phyloP scores from a whole-genome alignment of 2,113 vertebrate genomes.

The Dicaeum eximium region DNA sequence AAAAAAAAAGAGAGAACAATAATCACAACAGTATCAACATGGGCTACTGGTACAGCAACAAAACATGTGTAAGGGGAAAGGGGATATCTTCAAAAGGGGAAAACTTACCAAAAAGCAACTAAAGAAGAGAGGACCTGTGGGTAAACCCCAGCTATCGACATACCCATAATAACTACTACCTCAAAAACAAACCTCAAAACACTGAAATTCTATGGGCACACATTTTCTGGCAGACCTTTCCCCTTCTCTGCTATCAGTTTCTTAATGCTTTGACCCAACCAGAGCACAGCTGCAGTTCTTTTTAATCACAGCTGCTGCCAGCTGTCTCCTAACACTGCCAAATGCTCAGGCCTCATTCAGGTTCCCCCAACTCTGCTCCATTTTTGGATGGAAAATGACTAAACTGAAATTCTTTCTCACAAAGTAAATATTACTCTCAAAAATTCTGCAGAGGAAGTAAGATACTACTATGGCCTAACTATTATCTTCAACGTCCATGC shows the following conservation, averaged over 20 bases:
- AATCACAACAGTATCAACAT: neutral
- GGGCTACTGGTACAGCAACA: neutral
- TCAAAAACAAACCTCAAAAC: neutral
- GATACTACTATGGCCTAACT: neutral
- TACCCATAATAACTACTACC: neutral
- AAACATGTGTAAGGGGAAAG: rapidly evolving
- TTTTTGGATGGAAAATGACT: neutral
- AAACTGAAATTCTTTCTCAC: neutral
- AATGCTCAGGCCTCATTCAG: neutral
- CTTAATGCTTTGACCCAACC: neutral
- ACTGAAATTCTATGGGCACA: neutral
- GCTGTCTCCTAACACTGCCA: neutral
- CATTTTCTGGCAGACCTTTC: neutral
- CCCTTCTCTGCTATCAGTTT: neutral
- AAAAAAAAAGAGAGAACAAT: neutral
- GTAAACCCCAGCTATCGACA: neutral
- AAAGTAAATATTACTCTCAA: neutral
- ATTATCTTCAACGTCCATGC: neutral
- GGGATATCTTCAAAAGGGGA: neutral
- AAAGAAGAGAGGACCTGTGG: neutral
- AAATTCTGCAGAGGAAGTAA: neutral
- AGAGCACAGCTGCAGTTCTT: slow-evolving; percentile 24
- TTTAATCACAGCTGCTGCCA: neutral
- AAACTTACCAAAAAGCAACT: neutral
- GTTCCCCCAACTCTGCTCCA: neutral